These are phyloP conservation scores for Rhinolophus sinicus DNA, from an alignment of 2,113 vertebrate species.

Conservation along the genomic window DNA sequence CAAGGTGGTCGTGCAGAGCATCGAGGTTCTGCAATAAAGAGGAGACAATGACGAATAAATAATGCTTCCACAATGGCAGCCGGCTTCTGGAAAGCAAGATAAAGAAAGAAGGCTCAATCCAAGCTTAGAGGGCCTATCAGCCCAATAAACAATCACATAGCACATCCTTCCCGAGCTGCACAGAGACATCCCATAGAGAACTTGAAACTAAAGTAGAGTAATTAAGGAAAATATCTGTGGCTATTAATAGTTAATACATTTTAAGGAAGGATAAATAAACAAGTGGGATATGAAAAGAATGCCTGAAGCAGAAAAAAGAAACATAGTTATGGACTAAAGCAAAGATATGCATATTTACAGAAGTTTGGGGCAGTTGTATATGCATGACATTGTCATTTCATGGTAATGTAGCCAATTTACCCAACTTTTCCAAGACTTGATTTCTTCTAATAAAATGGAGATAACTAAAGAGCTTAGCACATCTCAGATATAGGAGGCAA, in stretches of 20 bases:
- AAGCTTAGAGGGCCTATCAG: rapidly evolving
- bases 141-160: not conserved
- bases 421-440: not conserved
- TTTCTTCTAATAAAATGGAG: not conserved
- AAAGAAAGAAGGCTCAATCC: not conserved
- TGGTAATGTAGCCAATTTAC: not conserved
- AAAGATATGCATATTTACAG: not conserved
- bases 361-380: not conserved
- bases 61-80: constrained; percentile 85
- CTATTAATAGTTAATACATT: not conserved
- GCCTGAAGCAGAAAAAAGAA: not conserved
- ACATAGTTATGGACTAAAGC: not conserved
- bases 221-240: not conserved
- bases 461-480: not conserved
- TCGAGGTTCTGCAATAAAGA: constrained; percentile 92
- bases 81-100: not conserved
- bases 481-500: not conserved
- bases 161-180: not conserved
- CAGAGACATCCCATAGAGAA: not conserved
- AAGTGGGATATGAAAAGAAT: not conserved
- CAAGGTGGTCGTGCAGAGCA: constrained; percentile 97
- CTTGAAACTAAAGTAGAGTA: not conserved
- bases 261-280: not conserved
- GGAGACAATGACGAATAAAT: constrained; percentile 80
- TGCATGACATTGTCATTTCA: not conserved